phyloP scores from a whole-genome alignment of 2,113 vertebrate species.

The Mesoclemmys tuberculata region DNA sequence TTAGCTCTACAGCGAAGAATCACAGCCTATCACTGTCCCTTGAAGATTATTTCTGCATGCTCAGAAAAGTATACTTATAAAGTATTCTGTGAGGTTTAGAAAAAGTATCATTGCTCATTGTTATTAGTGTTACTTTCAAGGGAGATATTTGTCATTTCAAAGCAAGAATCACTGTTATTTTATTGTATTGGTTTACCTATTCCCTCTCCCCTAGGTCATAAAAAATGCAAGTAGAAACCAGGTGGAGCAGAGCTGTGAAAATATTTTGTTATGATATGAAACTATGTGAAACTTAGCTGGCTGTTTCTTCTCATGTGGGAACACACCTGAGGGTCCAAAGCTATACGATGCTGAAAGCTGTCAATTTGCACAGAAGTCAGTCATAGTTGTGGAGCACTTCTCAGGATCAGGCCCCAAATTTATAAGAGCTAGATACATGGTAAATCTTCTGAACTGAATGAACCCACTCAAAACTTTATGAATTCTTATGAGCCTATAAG shows the following conservation, averaged over 20 bases:
- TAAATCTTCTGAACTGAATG: neutral
- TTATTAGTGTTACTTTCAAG: neutral
- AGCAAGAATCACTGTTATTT: neutral
- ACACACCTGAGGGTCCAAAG: accelerated
- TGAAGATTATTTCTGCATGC: neutral
- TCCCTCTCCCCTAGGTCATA: neutral
- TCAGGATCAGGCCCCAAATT: neutral
- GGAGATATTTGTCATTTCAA: neutral
- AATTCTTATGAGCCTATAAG: neutral
- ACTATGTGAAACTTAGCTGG: neutral
- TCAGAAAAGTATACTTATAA: neutral
- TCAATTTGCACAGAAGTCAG: neutral
- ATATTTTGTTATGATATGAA: neutral
- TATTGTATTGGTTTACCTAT: neutral
- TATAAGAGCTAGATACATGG: neutral
- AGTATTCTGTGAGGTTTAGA: neutral
- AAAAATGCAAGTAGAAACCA: neutral
- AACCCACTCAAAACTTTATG: neutral
- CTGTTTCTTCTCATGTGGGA: neutral
- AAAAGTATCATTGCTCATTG: neutral
- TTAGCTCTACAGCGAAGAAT: neutral
- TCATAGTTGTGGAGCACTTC: neutral
- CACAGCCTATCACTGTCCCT: accelerated
- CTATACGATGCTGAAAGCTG: neutral
- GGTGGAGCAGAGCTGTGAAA: neutral